phyloP scores from a whole-genome alignment of 2,888 invertebrate genomes.

The Eutolmus rufibarbis region DNA sequence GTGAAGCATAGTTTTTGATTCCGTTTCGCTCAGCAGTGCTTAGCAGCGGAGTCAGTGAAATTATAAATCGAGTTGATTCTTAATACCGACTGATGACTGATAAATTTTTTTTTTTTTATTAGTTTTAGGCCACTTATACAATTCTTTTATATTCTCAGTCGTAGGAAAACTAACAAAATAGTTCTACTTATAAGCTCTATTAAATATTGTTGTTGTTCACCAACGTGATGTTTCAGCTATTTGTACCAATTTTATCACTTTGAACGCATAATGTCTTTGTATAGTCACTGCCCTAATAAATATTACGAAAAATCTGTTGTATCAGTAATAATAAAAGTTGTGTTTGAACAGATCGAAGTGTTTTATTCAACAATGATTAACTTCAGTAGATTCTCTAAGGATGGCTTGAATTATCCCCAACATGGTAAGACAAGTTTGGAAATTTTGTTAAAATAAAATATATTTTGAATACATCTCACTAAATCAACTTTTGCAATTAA shows the following conservation, averaged over 20 bases:
- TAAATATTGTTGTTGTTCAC: conserved; percentile 16
- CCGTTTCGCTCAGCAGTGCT: not conserved
- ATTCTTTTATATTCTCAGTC: conserved; percentile 15
- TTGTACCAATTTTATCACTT: conserved; percentile 24
- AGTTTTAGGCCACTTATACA: conserved; percentile 8
- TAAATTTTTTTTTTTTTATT: not conserved
- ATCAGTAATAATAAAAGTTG: conserved; percentile 19
- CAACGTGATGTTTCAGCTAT: conserved; percentile 28
- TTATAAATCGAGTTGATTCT: not conserved
- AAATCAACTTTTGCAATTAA: too few relatives aligned
- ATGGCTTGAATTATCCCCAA: too few relatives aligned
- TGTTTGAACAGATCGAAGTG: not conserved
- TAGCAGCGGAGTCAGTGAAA: not conserved
- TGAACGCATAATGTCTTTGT: conserved; percentile 26
- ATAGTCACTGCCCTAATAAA: conserved; percentile 29
- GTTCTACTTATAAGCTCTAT: conserved; percentile 17
- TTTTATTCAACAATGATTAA: not conserved
- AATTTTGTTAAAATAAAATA: too few relatives aligned
- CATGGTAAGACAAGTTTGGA: too few relatives aligned
- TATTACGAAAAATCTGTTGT: conserved; percentile 18
- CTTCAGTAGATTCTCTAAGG: too few relatives aligned
- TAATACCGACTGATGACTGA: conserved; percentile 27
- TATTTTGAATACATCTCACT: too few relatives aligned
- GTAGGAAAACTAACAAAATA: conserved; percentile 28
- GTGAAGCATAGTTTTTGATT: not conserved